Percentiles rank a stretch among this genome's conserved stretches.
Evolutionary conservation across 2,888 invertebrate genomes (phyloP).

Genomic region (Cephus pygmeus): DNA sequence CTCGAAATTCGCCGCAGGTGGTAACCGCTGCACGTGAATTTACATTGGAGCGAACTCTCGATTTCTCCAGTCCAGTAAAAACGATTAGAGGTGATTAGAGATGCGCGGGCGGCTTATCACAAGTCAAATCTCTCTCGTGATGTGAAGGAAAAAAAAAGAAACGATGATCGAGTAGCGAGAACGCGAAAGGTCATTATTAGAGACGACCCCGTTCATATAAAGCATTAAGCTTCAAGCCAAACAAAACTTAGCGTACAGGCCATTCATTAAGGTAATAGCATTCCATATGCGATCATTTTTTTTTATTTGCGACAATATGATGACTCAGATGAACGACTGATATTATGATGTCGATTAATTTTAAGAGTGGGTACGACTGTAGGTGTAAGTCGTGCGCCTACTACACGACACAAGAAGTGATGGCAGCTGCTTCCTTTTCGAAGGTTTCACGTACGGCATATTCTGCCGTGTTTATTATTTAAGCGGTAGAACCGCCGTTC

Average conservation of each 20-base stretch:
- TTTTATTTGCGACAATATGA: constrained; percentile 28
- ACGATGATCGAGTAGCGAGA: constrained; percentile 20
- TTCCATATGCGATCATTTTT: constrained; percentile 50
- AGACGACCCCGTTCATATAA: constrained; percentile 26
- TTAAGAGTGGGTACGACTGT: constrained; percentile 43
- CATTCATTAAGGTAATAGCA: constrained; percentile 35
- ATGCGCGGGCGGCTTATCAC: neutral
- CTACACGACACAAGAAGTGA: constrained; percentile 43
- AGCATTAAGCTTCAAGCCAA: constrained; percentile 60
- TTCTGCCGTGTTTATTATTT: constrained; percentile 30
- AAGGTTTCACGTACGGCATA: constrained; percentile 20
- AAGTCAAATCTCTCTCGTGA: constrained; percentile 2
- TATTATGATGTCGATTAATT: constrained; percentile 40
- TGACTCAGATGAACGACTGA: constrained; percentile 35
- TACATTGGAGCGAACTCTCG: neutral
- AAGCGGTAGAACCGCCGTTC: constrained; percentile 38
- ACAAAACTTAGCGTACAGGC: constrained; percentile 47
- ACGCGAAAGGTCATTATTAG: constrained; percentile 29
- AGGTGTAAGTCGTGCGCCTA: constrained; percentile 34
- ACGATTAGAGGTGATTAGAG: neutral
- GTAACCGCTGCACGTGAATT: neutral
- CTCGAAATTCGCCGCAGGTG: neutral
- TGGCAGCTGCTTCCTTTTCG: constrained; percentile 41
- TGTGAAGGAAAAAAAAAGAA: constrained; percentile 19
- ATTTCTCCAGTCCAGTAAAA: neutral